Percentiles rank a stretch among this genome's conserved stretches.
These are phyloP conservation scores for Phoxinus phoxinus DNA, from an alignment of 2,113 vertebrate species.

Conservation along the genomic window DNA sequence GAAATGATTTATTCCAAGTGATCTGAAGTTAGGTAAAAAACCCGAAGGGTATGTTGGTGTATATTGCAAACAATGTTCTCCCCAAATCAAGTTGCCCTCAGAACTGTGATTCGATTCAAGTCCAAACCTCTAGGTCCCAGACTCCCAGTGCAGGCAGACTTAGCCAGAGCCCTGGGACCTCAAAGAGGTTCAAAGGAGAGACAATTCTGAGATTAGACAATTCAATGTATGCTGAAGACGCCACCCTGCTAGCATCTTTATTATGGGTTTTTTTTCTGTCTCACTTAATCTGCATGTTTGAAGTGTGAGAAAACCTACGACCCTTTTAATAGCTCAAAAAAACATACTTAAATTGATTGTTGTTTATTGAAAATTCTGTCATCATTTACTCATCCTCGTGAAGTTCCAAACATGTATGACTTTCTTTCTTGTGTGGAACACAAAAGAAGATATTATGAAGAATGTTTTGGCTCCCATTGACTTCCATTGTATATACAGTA, in stretches of 20 bases:
- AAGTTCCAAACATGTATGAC: too few species aligned
- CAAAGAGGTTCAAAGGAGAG: constrained; percentile 12
- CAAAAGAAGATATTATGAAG: too few species aligned
- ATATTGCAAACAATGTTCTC: neutral
- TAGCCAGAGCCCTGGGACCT: neutral
- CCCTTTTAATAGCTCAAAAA: too few species aligned
- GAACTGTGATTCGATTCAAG: neutral
- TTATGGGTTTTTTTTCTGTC: neutral
- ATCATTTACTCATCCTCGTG: too few species aligned
- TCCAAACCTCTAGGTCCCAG: neutral
- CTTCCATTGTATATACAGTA: too few species aligned
- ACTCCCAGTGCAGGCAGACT: constrained; percentile 17
- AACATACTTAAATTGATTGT: too few species aligned
- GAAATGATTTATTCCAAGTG: neutral
- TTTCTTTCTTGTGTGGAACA: too few species aligned
- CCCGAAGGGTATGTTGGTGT: neutral
- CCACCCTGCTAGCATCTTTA: neutral
- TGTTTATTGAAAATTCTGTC: too few species aligned
- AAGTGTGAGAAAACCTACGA: neutral
- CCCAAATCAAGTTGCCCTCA: neutral
- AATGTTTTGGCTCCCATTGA: too few species aligned
- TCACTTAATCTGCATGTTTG: neutral
- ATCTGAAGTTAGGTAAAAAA: neutral
- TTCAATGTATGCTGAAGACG: neutral
- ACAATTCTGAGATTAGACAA: neutral